Evolutionary conservation across 2,113 vertebrate species (phyloP), one percentile per base, ranked within the genome.

Genomic region (Trematocara macrostoma): DNA sequence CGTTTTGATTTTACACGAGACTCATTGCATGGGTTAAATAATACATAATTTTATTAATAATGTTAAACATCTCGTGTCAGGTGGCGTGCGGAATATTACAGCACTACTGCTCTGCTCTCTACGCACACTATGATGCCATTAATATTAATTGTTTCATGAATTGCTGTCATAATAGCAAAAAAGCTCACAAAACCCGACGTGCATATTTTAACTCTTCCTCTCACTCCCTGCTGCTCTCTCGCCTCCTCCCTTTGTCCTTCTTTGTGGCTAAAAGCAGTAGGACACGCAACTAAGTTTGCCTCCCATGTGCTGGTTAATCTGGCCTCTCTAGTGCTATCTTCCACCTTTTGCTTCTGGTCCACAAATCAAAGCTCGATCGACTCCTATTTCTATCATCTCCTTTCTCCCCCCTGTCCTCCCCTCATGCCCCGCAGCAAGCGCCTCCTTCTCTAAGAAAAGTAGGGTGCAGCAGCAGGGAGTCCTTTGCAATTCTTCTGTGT

Each of bases 331-430:
- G 82, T 84, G 88, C 91, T 85, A 93, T 93, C 83, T 88, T 57
- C 87, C 85, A 89, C 86, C 90, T 84, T 67, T 86, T 92, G 85
- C 85, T 85, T 84, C 85, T 90, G 86, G 57, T 84, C 90, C 40
- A 88, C 91, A 91, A 93, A 94, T 93, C 90, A 92, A 78, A 82
- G 81, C 86, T 87, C 61, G 78, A 83, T 82, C 88, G 85, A 89
- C 84, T 92, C 83, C 61, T 20, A 2, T 83, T 76, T 88, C 88
- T 49, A 47, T 88, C 56, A 85, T 26, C 64, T 40, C 55, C 26
- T 8, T 56, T 61, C 82, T 55, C 81, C 67, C 53, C 78, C 74
- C 42, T 88, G 79, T 76, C 67, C 69, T 86, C 81, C 61, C 79
- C 38, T 49, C 61, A 20, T 78, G 79, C 85, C 83, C 76, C 61